A percentile compares a stretch with the other conserved stretches of the same genome.
These are phyloP conservation scores for Chloropsis cyanopogon DNA, from an alignment of 2,113 vertebrate genomes.

Conservation along the genomic window DNA sequence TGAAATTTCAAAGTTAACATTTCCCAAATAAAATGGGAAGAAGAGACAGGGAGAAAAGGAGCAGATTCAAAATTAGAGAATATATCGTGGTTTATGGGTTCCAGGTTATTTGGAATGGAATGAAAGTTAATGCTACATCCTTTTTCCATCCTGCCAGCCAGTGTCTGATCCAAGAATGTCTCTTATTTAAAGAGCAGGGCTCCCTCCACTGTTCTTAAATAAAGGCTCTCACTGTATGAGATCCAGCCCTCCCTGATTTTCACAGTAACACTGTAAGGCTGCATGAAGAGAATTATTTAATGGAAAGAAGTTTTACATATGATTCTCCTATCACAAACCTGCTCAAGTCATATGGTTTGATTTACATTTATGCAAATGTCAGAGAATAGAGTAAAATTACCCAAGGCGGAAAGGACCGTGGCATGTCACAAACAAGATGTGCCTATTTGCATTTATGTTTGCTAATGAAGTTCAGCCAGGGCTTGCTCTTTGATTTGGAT, in stretches of 20 bases:
- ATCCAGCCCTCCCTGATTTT: slow-evolving; percentile 17
- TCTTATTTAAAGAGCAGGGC: slow-evolving; percentile 70
- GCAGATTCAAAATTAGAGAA: slow-evolving; percentile 51
- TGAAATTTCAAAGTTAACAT: slow-evolving; percentile 54
- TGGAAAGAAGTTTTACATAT: slow-evolving; percentile 44
- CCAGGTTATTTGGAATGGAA: slow-evolving; percentile 68
- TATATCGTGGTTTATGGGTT: slow-evolving; percentile 64
- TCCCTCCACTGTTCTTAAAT: slow-evolving; percentile 69
- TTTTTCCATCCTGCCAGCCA: slow-evolving; percentile 63
- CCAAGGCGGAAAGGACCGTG: slow-evolving; percentile 38
- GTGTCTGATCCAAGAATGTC: slow-evolving; percentile 69
- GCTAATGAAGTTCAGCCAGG: slow-evolving; percentile 76
- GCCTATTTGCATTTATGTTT: slow-evolving; percentile 71
- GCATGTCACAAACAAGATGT: slow-evolving; percentile 67
- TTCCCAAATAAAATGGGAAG: slow-evolving; percentile 56
- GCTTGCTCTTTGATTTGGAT: slow-evolving; percentile 72
- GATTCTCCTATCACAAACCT: background rate
- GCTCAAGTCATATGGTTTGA: slow-evolving; percentile 58
- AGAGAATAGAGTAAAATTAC: slow-evolving; percentile 59
- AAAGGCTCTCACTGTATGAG: slow-evolving; percentile 57
- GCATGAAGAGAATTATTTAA: slow-evolving; percentile 17
- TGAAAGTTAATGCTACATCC: slow-evolving; percentile 64
- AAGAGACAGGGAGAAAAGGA: slow-evolving; percentile 40
- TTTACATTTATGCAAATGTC: slow-evolving; percentile 71
- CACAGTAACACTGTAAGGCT: slow-evolving; percentile 10